These are phyloP conservation scores for Aporrectodea caliginosa DNA, from an alignment of 1,140 invertebrate species.

Conservation along the genomic window DNA sequence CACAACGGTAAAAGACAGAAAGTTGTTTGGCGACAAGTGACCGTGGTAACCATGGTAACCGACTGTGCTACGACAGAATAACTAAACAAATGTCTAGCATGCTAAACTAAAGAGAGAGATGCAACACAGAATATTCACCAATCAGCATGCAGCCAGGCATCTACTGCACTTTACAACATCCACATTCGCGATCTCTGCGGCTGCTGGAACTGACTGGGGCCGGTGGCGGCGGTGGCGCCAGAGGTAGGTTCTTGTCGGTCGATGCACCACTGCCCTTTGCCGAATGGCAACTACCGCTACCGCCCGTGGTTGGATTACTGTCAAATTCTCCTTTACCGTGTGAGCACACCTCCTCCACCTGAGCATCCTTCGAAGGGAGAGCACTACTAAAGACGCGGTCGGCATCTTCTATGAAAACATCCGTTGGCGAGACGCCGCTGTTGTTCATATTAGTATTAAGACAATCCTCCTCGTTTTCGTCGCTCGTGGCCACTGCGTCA, in stretches of 20 bases:
- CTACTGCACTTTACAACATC: background rate
- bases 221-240: background rate
- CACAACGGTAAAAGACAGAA: too few relatives aligned
- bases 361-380: too few relatives aligned
- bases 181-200: background rate
- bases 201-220: too few relatives aligned
- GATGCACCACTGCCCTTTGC: background rate
- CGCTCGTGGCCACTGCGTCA: background rate
- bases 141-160: conserved; percentile 8
- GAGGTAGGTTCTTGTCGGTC: background rate
- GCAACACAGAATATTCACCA: conserved; percentile 7
- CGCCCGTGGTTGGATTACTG: background rate
- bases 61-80: background rate
- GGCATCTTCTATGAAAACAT: too few relatives aligned
- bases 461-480: background rate
- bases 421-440: background rate
- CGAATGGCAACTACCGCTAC: too few relatives aligned
- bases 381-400: too few relatives aligned
- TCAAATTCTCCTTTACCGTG: background rate
- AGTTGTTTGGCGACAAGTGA: too few relatives aligned
- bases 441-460: conserved; percentile 20
- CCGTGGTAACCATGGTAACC: too few relatives aligned
- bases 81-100: background rate
- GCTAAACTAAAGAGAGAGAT: background rate
- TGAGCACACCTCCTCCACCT: too few relatives aligned